A percentile compares a stretch with the other conserved stretches of the same genome.
These are phyloP conservation scores for Mesitornis unicolor DNA, from an alignment of 2,113 vertebrate genomes.

Conservation along the genomic window DNA sequence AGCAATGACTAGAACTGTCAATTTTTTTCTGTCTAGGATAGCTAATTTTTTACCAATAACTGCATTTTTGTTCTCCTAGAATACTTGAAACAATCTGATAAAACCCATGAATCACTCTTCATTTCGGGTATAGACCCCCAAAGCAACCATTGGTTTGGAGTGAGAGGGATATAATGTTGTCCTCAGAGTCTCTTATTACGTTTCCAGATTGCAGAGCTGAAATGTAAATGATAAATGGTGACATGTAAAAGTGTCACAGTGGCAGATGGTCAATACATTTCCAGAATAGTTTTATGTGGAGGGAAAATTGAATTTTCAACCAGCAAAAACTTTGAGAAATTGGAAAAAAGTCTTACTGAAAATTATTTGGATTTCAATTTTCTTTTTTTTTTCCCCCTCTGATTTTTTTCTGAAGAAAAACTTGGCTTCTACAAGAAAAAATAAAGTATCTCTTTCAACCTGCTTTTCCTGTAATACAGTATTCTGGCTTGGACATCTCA, in stretches of 20 bases:
- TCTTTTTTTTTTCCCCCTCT: rapidly evolving
- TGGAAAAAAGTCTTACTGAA: neutral
- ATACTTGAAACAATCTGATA: neutral
- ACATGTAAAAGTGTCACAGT: neutral
- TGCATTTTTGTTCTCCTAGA: neutral
- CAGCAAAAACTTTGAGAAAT: neutral
- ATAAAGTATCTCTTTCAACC: neutral
- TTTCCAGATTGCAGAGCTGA: neutral
- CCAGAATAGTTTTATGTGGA: neutral
- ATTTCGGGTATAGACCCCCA: neutral
- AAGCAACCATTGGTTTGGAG: neutral
- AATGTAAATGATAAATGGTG: neutral
- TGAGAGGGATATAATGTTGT: neutral
- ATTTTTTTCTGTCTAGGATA: neutral
- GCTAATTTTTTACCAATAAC: neutral
- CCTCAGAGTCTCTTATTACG: neutral
- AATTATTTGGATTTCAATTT: neutral
- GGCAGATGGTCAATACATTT: neutral
- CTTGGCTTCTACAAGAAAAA: neutral
- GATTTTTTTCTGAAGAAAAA: neutral
- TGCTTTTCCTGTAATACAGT: neutral
- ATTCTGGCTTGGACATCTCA: neutral
- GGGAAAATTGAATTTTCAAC: neutral
- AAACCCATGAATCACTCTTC: neutral
- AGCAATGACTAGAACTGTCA: neutral